Percentiles rank a stretch among this genome's conserved stretches.
phyloP scores from a whole-genome alignment of 2,797 vertebrate genomes.

The Cryptoprocta ferox region DNA sequence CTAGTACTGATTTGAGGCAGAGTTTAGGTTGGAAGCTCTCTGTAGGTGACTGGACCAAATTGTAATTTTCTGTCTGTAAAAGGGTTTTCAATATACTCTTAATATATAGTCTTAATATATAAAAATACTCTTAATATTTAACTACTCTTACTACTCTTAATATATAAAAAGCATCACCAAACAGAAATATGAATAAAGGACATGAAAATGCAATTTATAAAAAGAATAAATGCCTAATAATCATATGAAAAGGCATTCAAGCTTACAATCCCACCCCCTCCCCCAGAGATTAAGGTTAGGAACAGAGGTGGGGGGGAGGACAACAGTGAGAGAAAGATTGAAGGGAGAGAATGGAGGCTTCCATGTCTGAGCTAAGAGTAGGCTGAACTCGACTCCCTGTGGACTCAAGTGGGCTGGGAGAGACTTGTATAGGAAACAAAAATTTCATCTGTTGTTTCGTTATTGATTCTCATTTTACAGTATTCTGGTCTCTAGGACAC shows the following conservation, averaged over 20 bases:
- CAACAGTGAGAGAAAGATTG: background rate
- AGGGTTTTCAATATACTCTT: background rate
- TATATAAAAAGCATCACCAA: background rate
- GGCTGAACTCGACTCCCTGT: background rate
- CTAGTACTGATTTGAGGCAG: background rate
- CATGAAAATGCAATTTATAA: background rate
- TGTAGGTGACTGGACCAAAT: background rate
- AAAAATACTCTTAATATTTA: background rate
- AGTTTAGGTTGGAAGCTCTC: background rate
- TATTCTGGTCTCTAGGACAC: background rate
- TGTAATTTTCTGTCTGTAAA: background rate
- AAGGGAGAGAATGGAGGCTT: background rate
- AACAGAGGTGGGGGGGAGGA: background rate
- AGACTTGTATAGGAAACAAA: background rate
- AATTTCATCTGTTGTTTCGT: background rate
- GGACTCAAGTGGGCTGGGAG: background rate
- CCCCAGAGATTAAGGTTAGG: background rate
- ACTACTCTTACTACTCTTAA: background rate
- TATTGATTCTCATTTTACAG: background rate
- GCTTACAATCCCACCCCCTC: background rate
- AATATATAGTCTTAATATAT: background rate
- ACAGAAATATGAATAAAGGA: background rate
- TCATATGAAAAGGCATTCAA: background rate
- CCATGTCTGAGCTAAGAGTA: background rate
- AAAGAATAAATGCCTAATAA: background rate